phyloP scores from a whole-genome alignment of 2,888 invertebrate species.

The Polia nebulosa region DNA sequence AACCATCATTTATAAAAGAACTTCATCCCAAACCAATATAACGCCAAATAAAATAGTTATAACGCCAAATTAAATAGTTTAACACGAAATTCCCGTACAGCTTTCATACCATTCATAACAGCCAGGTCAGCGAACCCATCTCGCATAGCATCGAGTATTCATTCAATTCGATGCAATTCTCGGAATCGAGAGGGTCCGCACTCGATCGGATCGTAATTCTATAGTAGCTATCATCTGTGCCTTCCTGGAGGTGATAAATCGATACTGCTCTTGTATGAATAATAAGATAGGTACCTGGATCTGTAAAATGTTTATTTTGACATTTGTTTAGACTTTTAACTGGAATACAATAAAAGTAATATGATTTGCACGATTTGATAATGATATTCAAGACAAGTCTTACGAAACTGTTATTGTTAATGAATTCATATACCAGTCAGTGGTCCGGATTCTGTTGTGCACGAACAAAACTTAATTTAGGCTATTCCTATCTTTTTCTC shows the following conservation, averaged over 20 bases:
- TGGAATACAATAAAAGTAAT: neutral
- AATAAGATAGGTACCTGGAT: slow-evolving; percentile 12
- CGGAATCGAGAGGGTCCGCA: slow-evolving; percentile 30
- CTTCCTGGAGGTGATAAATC: slow-evolving; percentile 28
- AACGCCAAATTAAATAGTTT: neutral
- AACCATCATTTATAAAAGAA: no score
- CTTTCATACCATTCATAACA: slow-evolving; percentile 2
- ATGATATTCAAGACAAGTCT: no score
- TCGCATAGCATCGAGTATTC: slow-evolving; percentile 38
- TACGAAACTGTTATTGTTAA: no score
- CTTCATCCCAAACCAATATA: neutral
- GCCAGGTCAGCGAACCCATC: slow-evolving; percentile 13
- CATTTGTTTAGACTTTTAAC: neutral
- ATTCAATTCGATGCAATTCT: slow-evolving; percentile 42
- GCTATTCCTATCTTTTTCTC: no score
- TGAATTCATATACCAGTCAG: no score
- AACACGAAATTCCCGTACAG: slow-evolving; percentile 1
- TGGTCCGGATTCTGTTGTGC: no score
- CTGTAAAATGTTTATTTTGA: neutral
- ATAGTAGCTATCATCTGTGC: slow-evolving; percentile 33
- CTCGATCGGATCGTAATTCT: slow-evolving; percentile 42
- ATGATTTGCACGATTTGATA: no score
- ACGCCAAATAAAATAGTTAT: slow-evolving; percentile 2
- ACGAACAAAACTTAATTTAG: no score
- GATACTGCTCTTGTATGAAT: slow-evolving; percentile 29